Percentiles rank a stretch among this genome's conserved stretches.
Evolutionary conservation across 2,797 vertebrate genomes (phyloP).

Genomic region (Lacerta agilis): DNA sequence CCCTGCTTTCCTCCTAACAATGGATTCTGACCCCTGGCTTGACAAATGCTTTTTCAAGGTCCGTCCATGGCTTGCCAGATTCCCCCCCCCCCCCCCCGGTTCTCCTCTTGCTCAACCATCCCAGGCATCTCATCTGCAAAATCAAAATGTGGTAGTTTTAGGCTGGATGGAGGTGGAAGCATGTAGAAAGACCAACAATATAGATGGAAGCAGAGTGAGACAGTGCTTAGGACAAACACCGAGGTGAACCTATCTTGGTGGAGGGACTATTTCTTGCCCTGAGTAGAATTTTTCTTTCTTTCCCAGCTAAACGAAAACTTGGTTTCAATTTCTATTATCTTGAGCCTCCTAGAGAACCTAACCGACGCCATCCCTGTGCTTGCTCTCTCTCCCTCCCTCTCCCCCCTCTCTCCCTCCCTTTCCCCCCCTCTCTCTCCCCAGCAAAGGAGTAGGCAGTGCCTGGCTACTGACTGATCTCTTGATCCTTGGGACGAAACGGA

Average conservation of each 20-base stretch:
- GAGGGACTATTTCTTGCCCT: slow-evolving; percentile 12
- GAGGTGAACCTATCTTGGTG: neutral
- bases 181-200: neutral
- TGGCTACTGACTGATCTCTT: slow-evolving; percentile 71
- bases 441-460: slow-evolving; percentile 35
- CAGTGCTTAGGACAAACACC: neutral
- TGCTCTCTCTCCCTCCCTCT: neutral
- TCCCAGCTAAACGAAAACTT: slow-evolving; percentile 15
- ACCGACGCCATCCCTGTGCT: neutral
- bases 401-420: neutral
- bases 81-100: neutral
- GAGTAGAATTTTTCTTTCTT: slow-evolving; percentile 1
- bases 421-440: neutral
- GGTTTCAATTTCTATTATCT: slow-evolving; percentile 16
- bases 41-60: neutral
- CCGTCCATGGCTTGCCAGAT: too few species aligned
- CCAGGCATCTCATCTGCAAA: neutral
- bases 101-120: neutral
- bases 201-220: neutral
- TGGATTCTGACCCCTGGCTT: neutral
- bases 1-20: neutral
- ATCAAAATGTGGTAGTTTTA: neutral
- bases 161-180: too few species aligned
- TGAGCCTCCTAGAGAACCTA: neutral
- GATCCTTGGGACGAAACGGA: slow-evolving; percentile 73